phyloP scores from a whole-genome alignment of 2,797 vertebrate species.

The Muraenolepis orangiensis region DNA sequence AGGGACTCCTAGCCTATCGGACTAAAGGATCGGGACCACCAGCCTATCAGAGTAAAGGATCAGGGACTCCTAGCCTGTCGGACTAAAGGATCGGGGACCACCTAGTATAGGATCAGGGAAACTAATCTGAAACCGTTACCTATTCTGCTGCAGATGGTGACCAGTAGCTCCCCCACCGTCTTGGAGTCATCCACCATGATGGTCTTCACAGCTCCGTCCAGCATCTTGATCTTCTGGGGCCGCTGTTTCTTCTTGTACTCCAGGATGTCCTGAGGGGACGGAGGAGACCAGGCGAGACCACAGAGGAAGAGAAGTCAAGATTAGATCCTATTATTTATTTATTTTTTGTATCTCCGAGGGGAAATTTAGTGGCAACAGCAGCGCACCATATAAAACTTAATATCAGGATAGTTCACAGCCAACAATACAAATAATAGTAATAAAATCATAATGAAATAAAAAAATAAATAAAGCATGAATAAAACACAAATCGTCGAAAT shows the following conservation, averaged over 20 bases:
- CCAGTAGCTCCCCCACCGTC: slow-evolving; percentile 94
- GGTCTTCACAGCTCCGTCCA: slow-evolving; percentile 95
- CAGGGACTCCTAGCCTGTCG: neutral
- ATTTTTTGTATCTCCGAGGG: neutral
- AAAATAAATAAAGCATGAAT: neutral
- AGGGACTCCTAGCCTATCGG: neutral
- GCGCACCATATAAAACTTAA: neutral
- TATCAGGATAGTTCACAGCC: neutral
- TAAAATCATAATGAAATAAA: slow-evolving; percentile 2
- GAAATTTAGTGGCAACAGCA: neutral
- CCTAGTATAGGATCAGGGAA: neutral
- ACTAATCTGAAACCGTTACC: slow-evolving; percentile 69
- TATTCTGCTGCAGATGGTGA: slow-evolving; percentile 98
- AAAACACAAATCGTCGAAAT: neutral
- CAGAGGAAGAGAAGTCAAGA: neutral
- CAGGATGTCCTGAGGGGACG: slow-evolving; percentile 81
- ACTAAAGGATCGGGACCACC: too few relatives aligned
- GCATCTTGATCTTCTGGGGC: slow-evolving; percentile 97
- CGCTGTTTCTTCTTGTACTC: slow-evolving; percentile 99
- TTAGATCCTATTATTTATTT: neutral
- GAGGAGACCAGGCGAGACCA: neutral
- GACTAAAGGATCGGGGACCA: neutral
- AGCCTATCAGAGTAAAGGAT: too few relatives aligned
- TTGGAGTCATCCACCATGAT: slow-evolving; percentile 99
- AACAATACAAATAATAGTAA: neutral